Evolutionary conservation across 2,888 invertebrate genomes (phyloP).

Genomic region (Trissoscelio sp.): DNA sequence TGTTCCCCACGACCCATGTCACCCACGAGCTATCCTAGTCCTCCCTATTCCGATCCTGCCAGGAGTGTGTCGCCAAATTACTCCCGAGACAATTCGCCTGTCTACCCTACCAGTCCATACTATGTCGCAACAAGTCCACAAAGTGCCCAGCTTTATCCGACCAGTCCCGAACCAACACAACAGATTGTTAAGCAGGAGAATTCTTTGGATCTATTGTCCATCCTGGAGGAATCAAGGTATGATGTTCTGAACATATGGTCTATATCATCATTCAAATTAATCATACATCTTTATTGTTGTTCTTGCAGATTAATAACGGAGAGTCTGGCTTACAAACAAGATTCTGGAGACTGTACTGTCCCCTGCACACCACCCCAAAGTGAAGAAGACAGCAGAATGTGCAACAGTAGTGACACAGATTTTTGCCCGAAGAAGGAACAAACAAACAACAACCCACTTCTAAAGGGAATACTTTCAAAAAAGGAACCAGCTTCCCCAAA

Average conservation of each 20-base stretch:
- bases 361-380: constrained; percentile 82
- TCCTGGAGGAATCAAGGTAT: constrained; percentile 82
- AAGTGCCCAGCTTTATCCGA: constrained; percentile 81
- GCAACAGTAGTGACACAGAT: constrained; percentile 81
- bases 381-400: constrained; percentile 82
- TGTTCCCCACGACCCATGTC: constrained; percentile 81
- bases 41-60: constrained; percentile 77
- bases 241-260: no score
- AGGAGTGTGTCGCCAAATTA: constrained; percentile 80
- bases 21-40: constrained; percentile 79
- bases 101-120: constrained; percentile 81
- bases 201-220: constrained; percentile 80
- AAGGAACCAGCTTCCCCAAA: constrained; percentile 75
- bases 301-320: constrained; percentile 80
- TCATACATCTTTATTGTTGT: neutral
- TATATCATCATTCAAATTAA: no score
- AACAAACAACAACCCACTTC: constrained; percentile 75
- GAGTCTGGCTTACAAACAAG: constrained; percentile 81
- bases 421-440: constrained; percentile 79
- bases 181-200: constrained; percentile 81
- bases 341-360: constrained; percentile 82
- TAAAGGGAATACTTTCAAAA: constrained; percentile 82
- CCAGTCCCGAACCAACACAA: constrained; percentile 80
- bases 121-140: constrained; percentile 82
- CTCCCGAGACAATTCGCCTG: constrained; percentile 80